Evolutionary conservation across 2,888 invertebrate genomes (phyloP), one percentile per base, ranked within the genome.

Genomic region (Cyrtodaria siliqua): DNA sequence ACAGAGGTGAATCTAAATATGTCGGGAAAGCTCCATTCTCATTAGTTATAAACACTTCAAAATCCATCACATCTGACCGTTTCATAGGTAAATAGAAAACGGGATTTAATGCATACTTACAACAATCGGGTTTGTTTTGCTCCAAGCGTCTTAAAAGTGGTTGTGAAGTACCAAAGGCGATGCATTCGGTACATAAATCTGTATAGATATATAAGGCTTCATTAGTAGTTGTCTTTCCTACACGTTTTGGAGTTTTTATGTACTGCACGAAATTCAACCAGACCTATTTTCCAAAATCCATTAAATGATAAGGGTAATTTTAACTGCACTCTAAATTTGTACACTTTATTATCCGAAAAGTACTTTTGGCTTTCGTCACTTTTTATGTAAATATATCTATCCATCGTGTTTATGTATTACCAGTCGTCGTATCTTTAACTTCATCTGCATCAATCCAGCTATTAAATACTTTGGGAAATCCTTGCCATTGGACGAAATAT

Each of bases 1-100:
- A 33, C 57, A 69, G 42, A 2, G 72, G 75, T 40, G 68, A 18
- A n/a, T 16, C 50, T 59, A 80, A 55, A 2, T 60, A 8, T 69
- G 69, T 42, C 16, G 66, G 61, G 2, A 33, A 16, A 12, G 16
- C 20, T 24, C 44, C 73, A 4, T 59, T 16, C 27, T 38, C 62
- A 0, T 4, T 9, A 27, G 55, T 79, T 74, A 75, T 79, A 79
- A 71, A 72, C 38, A 79, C 63, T 40, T 63, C 62, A 18, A 78
- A 70, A 44, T 68, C 67, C 2, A 66, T 20, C 27, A 71, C 0
- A 14, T 70, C 76, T 33, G 18, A 40, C 24, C 44, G 56, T 42
- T 61, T 73, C 23, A 78, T 44, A 26, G 66, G 64, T 12, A 69
- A 29, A 61, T 78, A 69, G 61, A 60, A 73, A 12, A 63, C 63